Evolutionary conservation across 2,888 invertebrate species (phyloP), one percentile per base, ranked within the genome.

Genomic region (Drosophila imparisetae): DNA sequence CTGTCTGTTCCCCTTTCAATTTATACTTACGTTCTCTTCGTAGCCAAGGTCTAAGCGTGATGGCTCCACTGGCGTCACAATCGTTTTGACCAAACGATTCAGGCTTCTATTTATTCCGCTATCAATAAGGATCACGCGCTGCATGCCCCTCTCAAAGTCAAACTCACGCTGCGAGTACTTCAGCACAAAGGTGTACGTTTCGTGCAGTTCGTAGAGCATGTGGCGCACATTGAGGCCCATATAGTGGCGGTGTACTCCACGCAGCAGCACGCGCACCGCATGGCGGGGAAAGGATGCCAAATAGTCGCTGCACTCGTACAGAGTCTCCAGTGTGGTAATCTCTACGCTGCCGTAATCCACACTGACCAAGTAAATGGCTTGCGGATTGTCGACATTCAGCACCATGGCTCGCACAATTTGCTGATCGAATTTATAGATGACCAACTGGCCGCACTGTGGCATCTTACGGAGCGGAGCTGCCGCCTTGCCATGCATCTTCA

Each of bases 261-360:
- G 92, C 4, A 93, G 63, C 13, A 81, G 18, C 1, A 93, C 89
- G 4, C 92, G 91, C 4, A 90, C 53, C 5, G 90, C 86, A 58
- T 90, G 86, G 8, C 91, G 83, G 0, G 91, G 90, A 45, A 90
- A 66, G 5, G 66, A 59, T 5, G 80, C 67, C 32, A 90, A 78
- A 50, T 86, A 66, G 1, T 54, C 57, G 4, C 87, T 89, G 5
- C 91, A 90, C 54, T 89, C 82, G 49, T 84, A 82, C 1, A 93
- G 81, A 32, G 87, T 76, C 2, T 83, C 82, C 18, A 91, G 65
- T 6, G 80, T 65, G 45, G 88, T 81, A 2, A 76, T 30, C 65
- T 92, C 92, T 21, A 91, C 70, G 70, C 89, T 93, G 1, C 93
- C 93, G 64, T 86, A 92, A 63, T 93, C 93, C 13, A 92, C 78